Conservation (phyloP, 2,113 vertebrate genomes). For the Oncorhynchus clarkii region DNA sequence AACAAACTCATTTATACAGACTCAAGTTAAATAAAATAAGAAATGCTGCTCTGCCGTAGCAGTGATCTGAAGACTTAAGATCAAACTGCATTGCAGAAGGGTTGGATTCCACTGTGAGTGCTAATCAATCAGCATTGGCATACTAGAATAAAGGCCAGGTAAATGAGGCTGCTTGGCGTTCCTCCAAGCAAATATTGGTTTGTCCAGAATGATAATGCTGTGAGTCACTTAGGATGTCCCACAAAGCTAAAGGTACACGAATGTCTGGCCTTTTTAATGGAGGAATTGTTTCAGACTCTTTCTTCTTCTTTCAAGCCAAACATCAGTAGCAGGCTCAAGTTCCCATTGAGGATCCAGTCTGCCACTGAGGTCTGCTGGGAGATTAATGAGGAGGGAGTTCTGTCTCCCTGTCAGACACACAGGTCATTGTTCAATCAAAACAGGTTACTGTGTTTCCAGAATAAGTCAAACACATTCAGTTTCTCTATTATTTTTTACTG, state of each 20-base stretch:
- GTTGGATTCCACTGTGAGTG: constrained; percentile 62
- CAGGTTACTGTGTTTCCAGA: constrained; percentile 41
- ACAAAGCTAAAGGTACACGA: constrained; percentile 64
- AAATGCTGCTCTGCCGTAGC: constrained; percentile 22
- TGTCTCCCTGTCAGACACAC: constrained; percentile 53
- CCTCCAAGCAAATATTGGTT: constrained; percentile 71
- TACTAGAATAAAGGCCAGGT: constrained; percentile 57
- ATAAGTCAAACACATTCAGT: constrained; percentile 25
- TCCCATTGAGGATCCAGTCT: constrained; percentile 63
- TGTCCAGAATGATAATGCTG: constrained; percentile 64
- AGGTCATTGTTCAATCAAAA: constrained; percentile 49
- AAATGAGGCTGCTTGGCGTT: constrained; percentile 61
- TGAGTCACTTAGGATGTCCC: constrained; percentile 43
- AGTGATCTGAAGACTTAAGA: constrained; percentile 23
- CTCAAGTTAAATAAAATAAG: constrained; percentile 28
- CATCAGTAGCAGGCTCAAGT: constrained; percentile 64
- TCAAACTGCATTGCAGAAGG: constrained; percentile 48
- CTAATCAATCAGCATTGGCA: constrained; percentile 72
- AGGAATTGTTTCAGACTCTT: constrained; percentile 60
- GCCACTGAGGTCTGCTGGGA: constrained; percentile 51
- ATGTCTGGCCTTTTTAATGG: constrained; percentile 45
- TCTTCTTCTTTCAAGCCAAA: constrained; percentile 63
- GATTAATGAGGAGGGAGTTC: constrained; percentile 69
- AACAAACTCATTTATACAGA: constrained; percentile 34
- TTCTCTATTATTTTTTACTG: too few relatives aligned